Base-by-base conservation (phyloP, 2,888 invertebrate genomes). In the Anthophora plumipes region DNA sequence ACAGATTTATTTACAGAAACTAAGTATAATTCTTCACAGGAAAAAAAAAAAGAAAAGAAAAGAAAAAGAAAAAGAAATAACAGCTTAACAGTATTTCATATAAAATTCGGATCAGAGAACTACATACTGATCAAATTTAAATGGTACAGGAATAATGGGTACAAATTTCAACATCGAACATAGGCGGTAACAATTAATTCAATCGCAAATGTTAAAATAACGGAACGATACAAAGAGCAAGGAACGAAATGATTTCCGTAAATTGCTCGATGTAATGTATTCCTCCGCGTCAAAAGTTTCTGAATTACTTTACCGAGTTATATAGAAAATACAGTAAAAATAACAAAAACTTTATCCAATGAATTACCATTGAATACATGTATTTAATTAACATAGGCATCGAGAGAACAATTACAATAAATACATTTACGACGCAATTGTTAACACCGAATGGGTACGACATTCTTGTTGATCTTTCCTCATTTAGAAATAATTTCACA, bases 381-480 rank as follows among this genome's bases (percentile, higher is more conserved):
- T 22, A 50, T 14, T 37, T 57, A 39, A 43, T 50, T 22, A 60
- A 78, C 25, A 20, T 9, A 25, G 12, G 9, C 20, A 54, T 17
- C 1, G 25, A 31, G 25, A 31, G 64, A 25, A 60, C 50, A 52
- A 71, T 63, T 61, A 50, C 12, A 22, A 52, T 37, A 60, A 74
- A 55, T 71, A 71, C 59, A 60, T 72, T 77, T 73, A 77, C 76
- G 77, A 61, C 83, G 82, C 64, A 82, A 57, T 76, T 76, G 48
- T 3, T 31, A 63, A n/a, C 25, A 68, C 31, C 50, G 71, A 22
- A 71, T 43, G 48, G 22, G 31, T 22, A 66, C 54, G 50, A 61
- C n/a, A 39, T 63, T 50, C n/a, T 25, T 43, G 39, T 37, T 17
- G 41, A 46, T 37, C 4, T n/a, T 22, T 43, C n/a, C n/a, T 31